Evolutionary conservation across 2,113 vertebrate species (phyloP).

Genomic region (Dolichallabes microphthalmus): DNA sequence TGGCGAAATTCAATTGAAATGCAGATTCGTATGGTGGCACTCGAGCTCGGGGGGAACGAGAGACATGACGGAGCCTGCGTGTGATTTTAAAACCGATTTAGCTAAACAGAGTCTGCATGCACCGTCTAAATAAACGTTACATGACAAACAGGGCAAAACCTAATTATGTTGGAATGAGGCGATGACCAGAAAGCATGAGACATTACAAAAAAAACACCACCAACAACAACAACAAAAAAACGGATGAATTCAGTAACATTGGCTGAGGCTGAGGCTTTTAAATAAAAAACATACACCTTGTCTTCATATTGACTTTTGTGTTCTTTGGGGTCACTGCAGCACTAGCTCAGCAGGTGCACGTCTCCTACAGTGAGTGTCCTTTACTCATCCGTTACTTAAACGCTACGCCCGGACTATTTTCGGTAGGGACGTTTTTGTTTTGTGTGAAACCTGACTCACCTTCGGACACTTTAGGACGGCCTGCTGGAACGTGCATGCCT

Average conservation of each 20-base stretch:
- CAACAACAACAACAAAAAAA: background rate
- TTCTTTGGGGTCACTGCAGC: too few relatives aligned
- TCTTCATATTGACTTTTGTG: background rate
- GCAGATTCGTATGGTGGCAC: constrained; percentile 42
- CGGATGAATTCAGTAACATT: background rate
- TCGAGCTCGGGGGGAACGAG: constrained; percentile 15
- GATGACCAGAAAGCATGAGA: background rate
- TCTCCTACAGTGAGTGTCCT: background rate
- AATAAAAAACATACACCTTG: background rate
- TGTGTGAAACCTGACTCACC: background rate
- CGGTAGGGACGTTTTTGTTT: background rate
- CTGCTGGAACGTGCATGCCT: background rate
- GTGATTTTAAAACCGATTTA: constrained; percentile 50
- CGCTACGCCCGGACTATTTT: background rate
- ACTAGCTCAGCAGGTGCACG: background rate
- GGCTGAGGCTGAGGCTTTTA: background rate
- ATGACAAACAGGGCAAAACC: constrained; percentile 43
- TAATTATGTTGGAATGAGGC: constrained; percentile 45
- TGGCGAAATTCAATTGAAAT: constrained; percentile 58
- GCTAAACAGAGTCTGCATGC: constrained; percentile 38
- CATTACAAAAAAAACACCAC: too few relatives aligned
- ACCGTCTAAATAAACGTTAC: constrained; percentile 50
- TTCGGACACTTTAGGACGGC: background rate
- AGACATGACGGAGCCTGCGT: constrained; percentile 42
- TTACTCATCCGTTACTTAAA: background rate